Evolutionary conservation across 2,797 vertebrate genomes (phyloP), one percentile per base, ranked within the genome.

Genomic region (Chanos chanos): DNA sequence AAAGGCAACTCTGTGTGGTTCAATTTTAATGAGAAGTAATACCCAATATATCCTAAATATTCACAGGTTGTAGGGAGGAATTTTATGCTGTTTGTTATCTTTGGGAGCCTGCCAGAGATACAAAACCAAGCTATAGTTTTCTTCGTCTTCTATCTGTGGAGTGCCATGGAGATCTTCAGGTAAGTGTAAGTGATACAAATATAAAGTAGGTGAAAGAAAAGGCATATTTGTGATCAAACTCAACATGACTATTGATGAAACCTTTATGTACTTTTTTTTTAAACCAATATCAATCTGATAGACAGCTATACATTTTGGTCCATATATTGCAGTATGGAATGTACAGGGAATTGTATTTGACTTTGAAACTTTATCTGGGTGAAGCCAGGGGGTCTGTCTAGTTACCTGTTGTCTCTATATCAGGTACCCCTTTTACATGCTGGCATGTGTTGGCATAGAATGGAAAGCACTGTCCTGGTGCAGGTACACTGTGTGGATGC

Each of bases 361-460:
- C n/a, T n/a, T n/a, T n/a, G n/a, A n/a, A n/a, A n/a, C n/a, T n/a
- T n/a, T n/a, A n/a, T n/a, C n/a, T n/a, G n/a, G n/a, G n/a, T n/a
- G n/a, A n/a, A n/a, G n/a, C n/a, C n/a, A n/a, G n/a, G n/a, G n/a
- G n/a, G n/a, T n/a, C n/a, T n/a, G n/a, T n/a, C n/a, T n/a, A n/a
- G n/a, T n/a, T n/a, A 19, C 25, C 16, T 2, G 15, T 44, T 22
- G 10, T 55, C 25, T 54, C 52, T 5, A 1, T 56, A 34, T 13
- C 54, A 97, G 94, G 82, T 97, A 96, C 63, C 93, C 93, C 0
- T 95, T 92, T 85, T 96, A 96, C 85, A 96, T 96, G 93, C 87
- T 96, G 41, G 83, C 86, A 39, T 94, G 92, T 78, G 84, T 96
- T 0, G 85, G 89, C 65, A 91, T 89, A 12, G 90, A 96, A 44